Conservation (phyloP, 2,113 vertebrate genomes). For the Camelus bactrianus region DNA sequence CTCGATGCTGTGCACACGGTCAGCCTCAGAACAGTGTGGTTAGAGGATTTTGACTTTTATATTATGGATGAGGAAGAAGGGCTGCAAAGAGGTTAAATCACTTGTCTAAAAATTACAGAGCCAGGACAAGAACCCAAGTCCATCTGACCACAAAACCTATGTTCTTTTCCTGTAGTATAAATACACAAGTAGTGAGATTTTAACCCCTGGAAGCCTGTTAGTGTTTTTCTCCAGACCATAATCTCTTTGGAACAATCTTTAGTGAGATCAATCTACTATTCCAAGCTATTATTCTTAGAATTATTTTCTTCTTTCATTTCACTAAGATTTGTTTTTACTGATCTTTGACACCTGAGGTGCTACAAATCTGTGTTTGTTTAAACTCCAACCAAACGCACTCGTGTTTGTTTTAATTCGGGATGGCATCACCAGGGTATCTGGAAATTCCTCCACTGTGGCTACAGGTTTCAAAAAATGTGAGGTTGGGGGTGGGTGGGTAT, state of each 20-base stretch:
- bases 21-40: background rate
- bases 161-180: background rate
- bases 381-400: slow-evolving; percentile 1
- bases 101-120: background rate
- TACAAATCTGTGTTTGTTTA: slow-evolving; percentile 47
- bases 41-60: background rate
- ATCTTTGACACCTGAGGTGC: background rate
- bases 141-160: too few species aligned
- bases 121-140: background rate
- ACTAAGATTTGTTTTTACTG: slow-evolving; percentile 27
- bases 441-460: background rate
- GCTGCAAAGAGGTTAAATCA: background rate
- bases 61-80: background rate
- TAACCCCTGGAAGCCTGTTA: background rate
- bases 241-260: slow-evolving; percentile 9
- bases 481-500: too few species aligned
- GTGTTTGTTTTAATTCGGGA: background rate
- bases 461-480: background rate
- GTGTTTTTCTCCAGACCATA: background rate
- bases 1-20: accelerated
- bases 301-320: slow-evolving; percentile 44
- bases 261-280: background rate
- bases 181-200: background rate
- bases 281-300: slow-evolving; percentile 7
- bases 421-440: background rate